A percentile compares a stretch with the other conserved stretches of the same genome.
These are phyloP conservation scores for Scyliorhinus canicula DNA, from an alignment of 2,797 vertebrate species.

Conservation along the genomic window DNA sequence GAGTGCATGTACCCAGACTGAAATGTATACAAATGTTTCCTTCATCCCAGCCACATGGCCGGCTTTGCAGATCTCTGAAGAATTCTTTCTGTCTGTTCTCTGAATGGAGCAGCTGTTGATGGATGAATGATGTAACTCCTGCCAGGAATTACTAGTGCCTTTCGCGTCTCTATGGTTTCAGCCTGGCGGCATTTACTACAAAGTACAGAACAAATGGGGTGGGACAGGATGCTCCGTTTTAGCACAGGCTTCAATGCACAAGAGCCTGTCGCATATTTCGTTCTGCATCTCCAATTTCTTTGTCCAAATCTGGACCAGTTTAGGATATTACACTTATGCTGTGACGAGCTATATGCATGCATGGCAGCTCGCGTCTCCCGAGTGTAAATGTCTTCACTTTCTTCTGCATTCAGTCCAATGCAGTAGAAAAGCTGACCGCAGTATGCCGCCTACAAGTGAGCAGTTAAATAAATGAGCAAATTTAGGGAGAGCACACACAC, in stretches of 20 bases:
- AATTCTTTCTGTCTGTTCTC: constrained; percentile 37
- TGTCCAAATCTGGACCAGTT: background rate
- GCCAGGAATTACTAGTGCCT: constrained; percentile 47
- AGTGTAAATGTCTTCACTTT: background rate
- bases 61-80: constrained; percentile 31
- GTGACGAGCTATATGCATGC: background rate
- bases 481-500: background rate
- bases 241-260: background rate
- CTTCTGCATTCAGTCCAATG: too few relatives aligned
- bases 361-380: background rate
- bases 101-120: constrained; percentile 48
- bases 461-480: background rate
- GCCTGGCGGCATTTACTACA: constrained; percentile 35
- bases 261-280: background rate
- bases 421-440: background rate
- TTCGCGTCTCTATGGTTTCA: constrained; percentile 35
- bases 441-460: background rate
- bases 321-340: background rate
- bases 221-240: constrained; percentile 31
- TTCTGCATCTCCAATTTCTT: background rate
- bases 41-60: constrained; percentile 31
- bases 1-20: constrained; percentile 19
- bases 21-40: constrained; percentile 37
- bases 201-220: constrained; percentile 33
- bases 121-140: constrained; percentile 52